Evolutionary conservation across 2,113 vertebrate genomes (phyloP), one percentile per base, ranked within the genome.

Genomic region (Centropus bengalensis): DNA sequence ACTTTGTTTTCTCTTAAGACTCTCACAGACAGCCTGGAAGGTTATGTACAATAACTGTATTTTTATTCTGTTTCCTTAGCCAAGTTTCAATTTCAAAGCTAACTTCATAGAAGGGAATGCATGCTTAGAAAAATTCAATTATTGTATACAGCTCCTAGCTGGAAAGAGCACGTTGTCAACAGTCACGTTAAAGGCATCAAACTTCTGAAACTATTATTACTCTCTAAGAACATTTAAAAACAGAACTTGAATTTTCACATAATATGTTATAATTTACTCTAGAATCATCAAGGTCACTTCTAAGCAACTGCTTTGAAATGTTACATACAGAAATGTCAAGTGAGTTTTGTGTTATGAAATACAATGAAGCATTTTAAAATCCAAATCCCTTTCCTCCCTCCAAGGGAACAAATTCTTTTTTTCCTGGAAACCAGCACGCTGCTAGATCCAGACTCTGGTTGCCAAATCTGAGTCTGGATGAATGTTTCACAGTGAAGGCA

Each of bases 391-490:
- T 54, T 56, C 19, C 30, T 86, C 47, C 27, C 19, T 94, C 30
- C 63, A 89, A 77, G 40, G 36, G 58, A 92, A 91, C 54, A 92
- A 82, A 69, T 86, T 52, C 55, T 86, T 89, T 93, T 93, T 88
- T 93, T 96, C 81, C 79, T 93, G 75, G 92, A 96, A 91, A 80
- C 23, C 63, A 82, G 63, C 59, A 76, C 8, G 55, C 79, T 82
- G 75, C 52, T 93, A 62, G 70, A 44, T 83, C 87, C 70, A 85
- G 75, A n/a, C 33, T 54, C 64, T 36, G 28, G 86, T 92, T 84
- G 91, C 84, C 89, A 95, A 91, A 96, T 82, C 45, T 59, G 58
- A 79, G 70, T n/a, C 69, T 93, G 87, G 74, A 89, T 66, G 75
- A 91, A 62, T 66, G 55, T 91, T 91, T 89, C 84, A 63, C 59